phyloP scores from a whole-genome alignment of 2,888 invertebrate genomes.

The Lasius fuliginosus region DNA sequence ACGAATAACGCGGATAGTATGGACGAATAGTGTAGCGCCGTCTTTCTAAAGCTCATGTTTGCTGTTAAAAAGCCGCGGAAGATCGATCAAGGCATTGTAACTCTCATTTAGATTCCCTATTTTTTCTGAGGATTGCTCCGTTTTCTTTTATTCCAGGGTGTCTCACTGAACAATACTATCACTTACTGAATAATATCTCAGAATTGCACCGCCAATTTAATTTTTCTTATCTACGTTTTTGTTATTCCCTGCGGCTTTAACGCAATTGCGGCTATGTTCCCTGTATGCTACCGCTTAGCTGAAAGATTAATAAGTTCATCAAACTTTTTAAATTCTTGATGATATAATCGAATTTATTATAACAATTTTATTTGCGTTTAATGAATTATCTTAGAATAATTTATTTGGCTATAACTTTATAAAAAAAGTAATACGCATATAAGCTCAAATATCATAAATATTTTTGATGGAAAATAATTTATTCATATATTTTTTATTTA shows the following conservation, averaged over 20 bases:
- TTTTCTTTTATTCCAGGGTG: neutral
- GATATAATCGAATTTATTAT: neutral
- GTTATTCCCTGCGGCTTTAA: neutral
- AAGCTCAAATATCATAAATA: neutral
- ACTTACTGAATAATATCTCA: constrained; percentile 32
- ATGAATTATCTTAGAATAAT: neutral
- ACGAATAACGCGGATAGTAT: constrained; percentile 24
- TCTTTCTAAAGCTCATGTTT: neutral
- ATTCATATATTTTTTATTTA: neutral
- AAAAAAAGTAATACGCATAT: neutral
- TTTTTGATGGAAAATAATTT: neutral
- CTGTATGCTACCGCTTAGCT: neutral
- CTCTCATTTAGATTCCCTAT: constrained; percentile 27
- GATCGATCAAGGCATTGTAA: constrained; percentile 42
- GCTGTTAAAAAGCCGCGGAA: constrained; percentile 32
- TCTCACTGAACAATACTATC: constrained; percentile 10
- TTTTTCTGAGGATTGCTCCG: constrained; percentile 22
- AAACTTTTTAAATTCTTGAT: neutral
- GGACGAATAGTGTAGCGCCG: neutral
- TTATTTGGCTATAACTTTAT: neutral
- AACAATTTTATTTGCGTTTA: neutral
- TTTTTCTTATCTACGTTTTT: constrained; percentile 12
- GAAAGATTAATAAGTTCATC: neutral
- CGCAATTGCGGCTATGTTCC: neutral
- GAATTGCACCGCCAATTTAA: constrained; percentile 5